Conservation (phyloP, 2,888 invertebrate species). For the Norana najaformis region DNA sequence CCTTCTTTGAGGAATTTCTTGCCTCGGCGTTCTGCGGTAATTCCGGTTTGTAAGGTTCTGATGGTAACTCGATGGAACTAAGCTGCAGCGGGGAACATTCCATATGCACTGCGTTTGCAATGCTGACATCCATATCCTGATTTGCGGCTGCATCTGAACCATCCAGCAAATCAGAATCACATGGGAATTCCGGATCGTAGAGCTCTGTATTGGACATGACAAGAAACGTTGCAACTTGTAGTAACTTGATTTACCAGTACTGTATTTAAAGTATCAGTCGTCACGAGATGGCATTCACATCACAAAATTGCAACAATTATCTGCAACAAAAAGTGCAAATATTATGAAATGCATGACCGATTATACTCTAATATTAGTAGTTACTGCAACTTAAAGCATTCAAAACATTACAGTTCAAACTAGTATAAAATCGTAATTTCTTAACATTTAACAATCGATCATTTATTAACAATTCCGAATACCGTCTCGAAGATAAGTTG, state of each 20-base stretch:
- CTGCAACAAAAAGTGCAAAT: background rate
- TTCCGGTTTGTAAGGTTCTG: background rate
- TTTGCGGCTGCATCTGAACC: background rate
- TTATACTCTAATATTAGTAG: no score
- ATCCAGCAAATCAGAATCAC: background rate
- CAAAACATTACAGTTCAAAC: no score
- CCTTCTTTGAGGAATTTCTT: background rate
- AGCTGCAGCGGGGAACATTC: background rate
- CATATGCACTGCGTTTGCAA: background rate
- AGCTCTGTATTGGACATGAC: background rate
- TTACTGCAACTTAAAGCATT: no score
- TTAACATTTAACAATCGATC: no score
- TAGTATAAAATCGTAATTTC: no score
- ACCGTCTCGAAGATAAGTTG: no score
- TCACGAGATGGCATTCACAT: background rate
- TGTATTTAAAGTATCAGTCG: background rate
- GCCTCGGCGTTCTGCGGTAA: background rate
- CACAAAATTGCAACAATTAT: background rate
- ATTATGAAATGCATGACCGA: background rate
- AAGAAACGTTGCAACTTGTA: background rate
- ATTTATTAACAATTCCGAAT: no score
- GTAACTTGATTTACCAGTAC: background rate
- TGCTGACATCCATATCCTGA: background rate
- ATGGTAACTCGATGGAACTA: background rate
- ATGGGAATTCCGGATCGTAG: slow-evolving; percentile 16